phyloP scores from a whole-genome alignment of 2,888 invertebrate species.

The Dermolepida albohirtum region DNA sequence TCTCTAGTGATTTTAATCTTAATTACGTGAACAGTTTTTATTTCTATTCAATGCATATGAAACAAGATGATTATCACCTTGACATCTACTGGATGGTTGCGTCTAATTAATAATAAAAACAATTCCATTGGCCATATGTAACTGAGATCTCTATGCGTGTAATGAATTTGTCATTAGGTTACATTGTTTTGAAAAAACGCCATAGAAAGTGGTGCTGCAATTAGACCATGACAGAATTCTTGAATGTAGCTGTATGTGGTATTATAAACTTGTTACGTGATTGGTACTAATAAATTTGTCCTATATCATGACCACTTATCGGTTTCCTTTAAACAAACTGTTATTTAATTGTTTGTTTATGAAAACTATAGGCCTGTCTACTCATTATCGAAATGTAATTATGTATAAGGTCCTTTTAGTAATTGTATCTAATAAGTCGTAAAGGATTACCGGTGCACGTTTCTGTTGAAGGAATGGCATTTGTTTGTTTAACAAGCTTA shows the following conservation, averaged over 20 bases:
- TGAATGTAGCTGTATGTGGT: neutral
- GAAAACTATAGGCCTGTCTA: too few relatives aligned
- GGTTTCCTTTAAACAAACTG: too few relatives aligned
- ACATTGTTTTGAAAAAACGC: slow-evolving; percentile 1
- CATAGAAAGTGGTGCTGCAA: slow-evolving; percentile 32
- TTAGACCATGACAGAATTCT: slow-evolving; percentile 41
- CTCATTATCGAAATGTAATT: too few relatives aligned
- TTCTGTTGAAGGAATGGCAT: too few relatives aligned
- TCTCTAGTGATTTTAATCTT: too few relatives aligned
- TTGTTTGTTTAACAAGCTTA: too few relatives aligned
- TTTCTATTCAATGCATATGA: neutral
- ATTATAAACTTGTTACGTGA: slow-evolving; percentile 11
- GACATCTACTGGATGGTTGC: slow-evolving; percentile 22
- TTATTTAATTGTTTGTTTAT: too few relatives aligned
- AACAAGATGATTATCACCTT: slow-evolving; percentile 30
- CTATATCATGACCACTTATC: too few relatives aligned
- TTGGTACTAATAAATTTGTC: neutral
- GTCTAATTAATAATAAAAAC: slow-evolving; percentile 28
- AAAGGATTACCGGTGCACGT: too few relatives aligned
- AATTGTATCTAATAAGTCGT: too few relatives aligned
- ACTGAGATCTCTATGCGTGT: slow-evolving; percentile 3
- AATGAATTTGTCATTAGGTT: slow-evolving; percentile 29
- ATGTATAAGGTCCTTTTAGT: too few relatives aligned
- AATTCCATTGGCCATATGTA: slow-evolving; percentile 10
- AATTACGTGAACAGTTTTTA: neutral